Conservation (phyloP, 1,140 invertebrate genomes). For the Atta cephalotes region DNA sequence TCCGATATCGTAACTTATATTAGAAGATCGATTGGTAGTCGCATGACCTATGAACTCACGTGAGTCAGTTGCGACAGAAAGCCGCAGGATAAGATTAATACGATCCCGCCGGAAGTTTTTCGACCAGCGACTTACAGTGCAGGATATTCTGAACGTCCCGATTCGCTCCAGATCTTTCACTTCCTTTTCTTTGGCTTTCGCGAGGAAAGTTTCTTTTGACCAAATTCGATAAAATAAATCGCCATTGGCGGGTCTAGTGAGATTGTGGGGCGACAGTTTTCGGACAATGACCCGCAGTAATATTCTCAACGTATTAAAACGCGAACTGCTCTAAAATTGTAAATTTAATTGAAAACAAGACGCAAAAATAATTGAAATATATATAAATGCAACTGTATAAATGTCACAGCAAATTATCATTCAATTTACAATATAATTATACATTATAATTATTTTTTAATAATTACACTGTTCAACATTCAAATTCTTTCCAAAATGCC, state of each 20-base stretch:
- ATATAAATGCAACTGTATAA: not conserved
- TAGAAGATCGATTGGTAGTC: conserved; percentile 51
- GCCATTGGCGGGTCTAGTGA: not conserved
- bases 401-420: not conserved
- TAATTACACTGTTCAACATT: conserved; percentile 4
- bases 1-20: conserved; percentile 30
- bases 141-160: conserved; percentile 52
- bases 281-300: not conserved
- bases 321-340: conserved; percentile 3
- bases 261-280: not conserved
- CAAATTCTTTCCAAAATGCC: too few species aligned
- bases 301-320: not conserved
- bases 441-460: not conserved
- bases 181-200: conserved; percentile 9
- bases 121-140: conserved; percentile 27
- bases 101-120: conserved; percentile 65
- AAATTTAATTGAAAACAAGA: not conserved
- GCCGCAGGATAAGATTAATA: conserved; percentile 71
- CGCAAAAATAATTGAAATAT: conserved; percentile 8
- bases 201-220: conserved; percentile 44
- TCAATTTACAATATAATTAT: not conserved
- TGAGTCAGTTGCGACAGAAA: conserved; percentile 47
- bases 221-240: conserved; percentile 62
- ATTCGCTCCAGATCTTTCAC: conserved; percentile 26
- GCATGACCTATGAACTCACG: conserved; percentile 62